Evolutionary conservation across 1,140 invertebrate species (phyloP), one percentile per base, ranked within the genome.

Genomic region (Leptoteleia sp.): DNA sequence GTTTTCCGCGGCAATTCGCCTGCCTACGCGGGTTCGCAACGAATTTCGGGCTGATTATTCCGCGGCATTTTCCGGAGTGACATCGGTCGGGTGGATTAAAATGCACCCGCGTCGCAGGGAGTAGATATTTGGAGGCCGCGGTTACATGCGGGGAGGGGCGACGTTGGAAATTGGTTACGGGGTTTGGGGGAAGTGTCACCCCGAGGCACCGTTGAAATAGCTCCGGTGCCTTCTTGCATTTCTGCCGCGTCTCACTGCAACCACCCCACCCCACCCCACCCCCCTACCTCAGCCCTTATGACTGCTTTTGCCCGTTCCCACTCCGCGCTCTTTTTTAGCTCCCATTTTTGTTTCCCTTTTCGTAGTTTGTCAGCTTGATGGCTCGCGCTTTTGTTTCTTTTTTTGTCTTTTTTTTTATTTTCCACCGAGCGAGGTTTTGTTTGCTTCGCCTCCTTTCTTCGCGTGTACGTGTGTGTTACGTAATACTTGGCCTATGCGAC

Each of bases 1-100:
- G 85, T 82, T 86, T 54, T 81, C n/a, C 77, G 80, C 82, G 76
- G 78, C 82, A 84, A 87, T 84, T 82, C 81, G 81, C 73, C 55
- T 67, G 80, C 64, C 52, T 57, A 40, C 64, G 73, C 77, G n/a
- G 70, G 61, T 72, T 85, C 77, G 79, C 81, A 83, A 85, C 86
- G 68, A 88, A 88, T 88, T 87, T 88, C 83, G 82, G 85, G 79
- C 83, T 87, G 83, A 89, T 88, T 89, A 87, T 89, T 88, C 83
- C 81, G 78, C 72, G 76, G 80, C 50, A 62, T 71, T 73, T 72
- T 72, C 38, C 43, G 57, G 83, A 86, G 76, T 84, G 84, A 88
- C 81, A 81, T 83, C 72, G 83, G 75, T 83, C 70, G 67, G 81
- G 70, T 65, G 86, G 85, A 89, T 89, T 89, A 89, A 89, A 89